phyloP scores from a whole-genome alignment of 1,140 invertebrate genomes.

The Drosophila nannoptera region DNA sequence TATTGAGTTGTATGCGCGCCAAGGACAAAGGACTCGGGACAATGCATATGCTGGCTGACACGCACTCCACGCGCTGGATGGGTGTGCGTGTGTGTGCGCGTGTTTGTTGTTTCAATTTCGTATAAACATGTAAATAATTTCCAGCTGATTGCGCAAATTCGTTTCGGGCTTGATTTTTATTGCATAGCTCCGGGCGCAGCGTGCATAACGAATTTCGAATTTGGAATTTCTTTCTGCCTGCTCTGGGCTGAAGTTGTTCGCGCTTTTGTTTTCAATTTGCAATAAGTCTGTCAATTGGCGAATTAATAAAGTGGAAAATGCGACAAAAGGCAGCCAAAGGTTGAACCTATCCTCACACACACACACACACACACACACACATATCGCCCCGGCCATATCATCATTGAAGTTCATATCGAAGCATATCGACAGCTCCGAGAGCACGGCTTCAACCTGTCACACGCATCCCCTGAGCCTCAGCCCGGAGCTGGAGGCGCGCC shows the following conservation, averaged over 20 bases:
- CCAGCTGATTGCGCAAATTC: conserved; percentile 75
- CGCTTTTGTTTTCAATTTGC: conserved; percentile 78
- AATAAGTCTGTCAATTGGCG: conserved; percentile 79
- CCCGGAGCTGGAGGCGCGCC: no score
- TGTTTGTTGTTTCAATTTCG: conserved; percentile 75
- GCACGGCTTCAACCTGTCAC: conserved; percentile 13
- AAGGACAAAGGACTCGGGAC: conserved; percentile 37
- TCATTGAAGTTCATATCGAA: no score
- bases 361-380: neutral
- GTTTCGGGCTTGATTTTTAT: conserved; percentile 76
- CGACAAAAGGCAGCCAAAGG: conserved; percentile 61
- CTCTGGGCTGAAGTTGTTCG: conserved; percentile 45
- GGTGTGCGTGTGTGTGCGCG: conserved; percentile 34
- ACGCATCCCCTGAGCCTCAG: conserved; percentile 15
- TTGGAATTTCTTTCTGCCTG: conserved; percentile 28
- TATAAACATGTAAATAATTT: conserved; percentile 78
- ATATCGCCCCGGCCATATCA: neutral
- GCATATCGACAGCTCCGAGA: neutral
- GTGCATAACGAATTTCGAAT: conserved; percentile 71
- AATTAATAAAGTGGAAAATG: conserved; percentile 79
- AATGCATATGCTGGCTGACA: conserved; percentile 42
- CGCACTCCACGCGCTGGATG: conserved; percentile 21
- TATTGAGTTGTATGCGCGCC: conserved; percentile 60
- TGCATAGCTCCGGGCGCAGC: conserved; percentile 58
- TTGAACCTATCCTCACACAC: conserved; percentile 8